Base-by-base conservation (phyloP, 2,888 invertebrate genomes). In the Cantharis nigra region DNA sequence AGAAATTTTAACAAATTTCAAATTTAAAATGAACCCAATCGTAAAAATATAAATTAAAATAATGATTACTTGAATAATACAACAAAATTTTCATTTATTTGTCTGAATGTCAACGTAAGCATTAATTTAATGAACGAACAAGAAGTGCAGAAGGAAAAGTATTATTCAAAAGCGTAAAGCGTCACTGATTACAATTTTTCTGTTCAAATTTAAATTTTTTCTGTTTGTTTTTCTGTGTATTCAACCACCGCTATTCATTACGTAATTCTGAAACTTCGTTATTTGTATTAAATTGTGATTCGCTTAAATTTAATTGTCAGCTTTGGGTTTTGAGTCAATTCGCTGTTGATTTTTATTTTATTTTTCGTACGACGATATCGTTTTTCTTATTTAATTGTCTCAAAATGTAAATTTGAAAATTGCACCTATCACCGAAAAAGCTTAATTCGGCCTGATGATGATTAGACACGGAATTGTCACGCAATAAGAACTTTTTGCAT, bases 131-230 rank as follows among this genome's bases (percentile, higher is more conserved):
- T 73, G 72, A 71, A 64, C 63, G 71, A 26, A 63, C 71, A 71
- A 73, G 72, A 73, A 73, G 72, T 73, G 67, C 62, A 67, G 67
- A 73, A 67, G 67, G 30, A 28, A 49, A 70, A 73, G 72, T 67
- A 69, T 69, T 33, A 30, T 33, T 33, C 72, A 67, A 67, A 30
- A 23, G 71, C 33, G 72, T 67, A 65, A n/a, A 30, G 20, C 71
- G 71, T 63, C 63, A 72, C 72, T 73, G 72, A 73, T 73, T 73
- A 73, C 65, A 69, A 49, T 73, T 73, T 73, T 73, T 49, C 49
- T 73, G 67, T 49, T 23, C n/a, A 67, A 73, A 73, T 73, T 73
- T 33, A 73, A 73, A 67, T 67, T 73, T 72, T 72, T 63, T 63
- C 71, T 73, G 72, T 73, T 73, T 73, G 72, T 73, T 73, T 73